Evolutionary conservation across 64 coral and sea anemone species (phyloP).

Genomic region (Pocillopora verrucosa): DNA sequence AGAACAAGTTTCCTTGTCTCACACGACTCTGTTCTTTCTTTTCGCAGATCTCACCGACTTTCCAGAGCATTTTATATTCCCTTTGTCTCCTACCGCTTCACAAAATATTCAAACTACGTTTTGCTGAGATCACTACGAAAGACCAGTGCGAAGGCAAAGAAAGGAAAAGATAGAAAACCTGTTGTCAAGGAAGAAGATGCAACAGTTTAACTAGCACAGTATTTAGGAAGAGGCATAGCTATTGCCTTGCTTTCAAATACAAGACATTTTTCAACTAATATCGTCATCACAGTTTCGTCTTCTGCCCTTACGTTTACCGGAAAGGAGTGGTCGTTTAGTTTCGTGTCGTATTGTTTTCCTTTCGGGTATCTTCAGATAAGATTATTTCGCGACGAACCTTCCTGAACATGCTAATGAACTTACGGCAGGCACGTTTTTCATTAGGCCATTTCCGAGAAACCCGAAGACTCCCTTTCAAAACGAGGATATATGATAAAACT

Average conservation of each 20-base stretch:
- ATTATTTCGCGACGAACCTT: background rate
- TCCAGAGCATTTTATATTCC: constrained; percentile 90
- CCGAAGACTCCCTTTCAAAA: too few species aligned
- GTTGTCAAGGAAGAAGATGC: too few species aligned
- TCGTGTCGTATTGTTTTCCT: background rate
- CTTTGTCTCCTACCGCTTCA: constrained; percentile 66
- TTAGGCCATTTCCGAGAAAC: too few species aligned
- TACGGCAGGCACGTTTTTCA: background rate
- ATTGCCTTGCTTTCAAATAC: background rate
- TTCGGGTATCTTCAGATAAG: background rate
- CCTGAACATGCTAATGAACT: background rate
- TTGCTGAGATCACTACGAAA: constrained; percentile 66
- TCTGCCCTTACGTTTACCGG: background rate
- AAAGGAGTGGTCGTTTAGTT: background rate
- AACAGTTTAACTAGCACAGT: background rate
- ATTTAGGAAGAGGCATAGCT: background rate
- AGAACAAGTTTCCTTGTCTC: background rate
- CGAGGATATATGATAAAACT: too few species aligned
- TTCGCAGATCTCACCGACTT: constrained; percentile 79
- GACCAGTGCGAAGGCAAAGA: constrained; percentile 2
- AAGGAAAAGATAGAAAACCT: background rate
- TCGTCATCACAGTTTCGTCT: background rate
- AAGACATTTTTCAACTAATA: background rate
- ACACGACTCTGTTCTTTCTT: background rate
- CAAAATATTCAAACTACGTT: constrained; percentile 72